Evolutionary conservation across 2,888 invertebrate species (phyloP).

Genomic region (Brassicogethes aeneus): DNA sequence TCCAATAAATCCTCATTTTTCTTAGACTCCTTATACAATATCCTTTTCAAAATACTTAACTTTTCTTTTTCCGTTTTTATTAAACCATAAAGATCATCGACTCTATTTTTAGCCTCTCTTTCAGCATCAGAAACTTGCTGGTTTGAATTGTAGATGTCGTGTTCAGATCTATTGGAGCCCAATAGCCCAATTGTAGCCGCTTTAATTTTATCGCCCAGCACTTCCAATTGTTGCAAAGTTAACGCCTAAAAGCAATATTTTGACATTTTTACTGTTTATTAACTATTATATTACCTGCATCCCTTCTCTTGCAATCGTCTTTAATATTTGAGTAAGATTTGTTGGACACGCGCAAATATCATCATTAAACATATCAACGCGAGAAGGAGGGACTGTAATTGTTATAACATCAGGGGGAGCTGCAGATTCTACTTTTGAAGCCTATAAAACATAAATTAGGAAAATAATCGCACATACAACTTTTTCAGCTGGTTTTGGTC

Average conservation of each 20-base stretch:
- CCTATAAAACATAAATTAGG: not conserved
- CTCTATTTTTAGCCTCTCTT: not conserved
- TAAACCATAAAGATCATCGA: not conserved
- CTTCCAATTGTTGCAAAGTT: too few species aligned
- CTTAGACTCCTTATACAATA: too few species aligned
- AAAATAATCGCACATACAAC: too few species aligned
- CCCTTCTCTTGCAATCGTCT: not conserved
- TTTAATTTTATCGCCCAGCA: too few species aligned
- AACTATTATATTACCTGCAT: too few species aligned
- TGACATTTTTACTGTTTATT: too few species aligned
- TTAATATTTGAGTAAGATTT: not conserved
- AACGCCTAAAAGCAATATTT: too few species aligned
- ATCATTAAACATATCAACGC: not conserved
- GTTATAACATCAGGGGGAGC: not conserved
- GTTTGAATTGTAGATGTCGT: not conserved
- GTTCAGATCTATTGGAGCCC: too few species aligned
- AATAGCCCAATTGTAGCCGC: too few species aligned
- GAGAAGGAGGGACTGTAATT: not conserved
- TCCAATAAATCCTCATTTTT: too few species aligned
- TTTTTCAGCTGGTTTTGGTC: not conserved
- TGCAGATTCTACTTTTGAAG: not conserved
- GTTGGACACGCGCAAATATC: not conserved
- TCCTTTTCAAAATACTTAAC: too few species aligned
- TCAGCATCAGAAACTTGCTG: not conserved
- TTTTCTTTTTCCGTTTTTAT: constrained; percentile 20